phyloP scores from a whole-genome alignment of 1,140 invertebrate genomes.

The Archivesica marissinica region DNA sequence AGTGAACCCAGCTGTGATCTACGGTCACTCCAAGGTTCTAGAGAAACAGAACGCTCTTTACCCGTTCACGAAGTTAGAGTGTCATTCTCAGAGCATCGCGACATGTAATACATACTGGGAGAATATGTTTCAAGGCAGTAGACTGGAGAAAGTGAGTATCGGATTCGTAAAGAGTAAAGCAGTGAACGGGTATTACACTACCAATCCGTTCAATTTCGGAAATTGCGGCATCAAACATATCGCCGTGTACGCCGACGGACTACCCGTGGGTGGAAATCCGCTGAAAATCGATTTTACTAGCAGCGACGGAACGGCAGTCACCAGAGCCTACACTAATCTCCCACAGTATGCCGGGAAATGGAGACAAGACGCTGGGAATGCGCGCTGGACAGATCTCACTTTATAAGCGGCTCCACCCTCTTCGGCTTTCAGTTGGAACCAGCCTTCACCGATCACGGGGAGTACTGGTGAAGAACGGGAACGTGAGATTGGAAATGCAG shows the following conservation, averaged over 20 bases:
- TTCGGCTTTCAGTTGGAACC: constrained; percentile 61
- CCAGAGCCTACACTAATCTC: constrained; percentile 33
- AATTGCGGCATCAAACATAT: constrained; percentile 56
- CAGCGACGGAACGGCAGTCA: not conserved
- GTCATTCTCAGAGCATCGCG: constrained; percentile 26
- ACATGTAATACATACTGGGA: constrained; percentile 30
- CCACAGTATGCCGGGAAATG: constrained; percentile 39
- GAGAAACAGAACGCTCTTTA: constrained; percentile 3
- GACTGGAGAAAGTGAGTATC: constrained; percentile 1
- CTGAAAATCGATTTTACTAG: constrained; percentile 56
- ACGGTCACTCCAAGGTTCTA: constrained; percentile 12
- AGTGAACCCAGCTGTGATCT: constrained; percentile 26
- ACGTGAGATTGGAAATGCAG: constrained; percentile 28
- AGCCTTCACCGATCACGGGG: constrained; percentile 22
- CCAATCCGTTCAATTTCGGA: constrained; percentile 54
- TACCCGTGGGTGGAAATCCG: constrained; percentile 45
- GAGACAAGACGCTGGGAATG: constrained; percentile 27
- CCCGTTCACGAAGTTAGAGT: constrained; percentile 8
- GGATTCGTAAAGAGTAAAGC: constrained; percentile 9
- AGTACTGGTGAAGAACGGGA: constrained; percentile 42
- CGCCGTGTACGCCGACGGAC: constrained; percentile 37
- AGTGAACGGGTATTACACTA: constrained; percentile 17
- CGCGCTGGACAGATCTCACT: constrained; percentile 21
- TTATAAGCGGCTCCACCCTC: constrained; percentile 36
- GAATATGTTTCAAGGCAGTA: constrained; percentile 49